Conservation (phyloP, 2,888 invertebrate genomes). For the Ennomos erosarius region DNA sequence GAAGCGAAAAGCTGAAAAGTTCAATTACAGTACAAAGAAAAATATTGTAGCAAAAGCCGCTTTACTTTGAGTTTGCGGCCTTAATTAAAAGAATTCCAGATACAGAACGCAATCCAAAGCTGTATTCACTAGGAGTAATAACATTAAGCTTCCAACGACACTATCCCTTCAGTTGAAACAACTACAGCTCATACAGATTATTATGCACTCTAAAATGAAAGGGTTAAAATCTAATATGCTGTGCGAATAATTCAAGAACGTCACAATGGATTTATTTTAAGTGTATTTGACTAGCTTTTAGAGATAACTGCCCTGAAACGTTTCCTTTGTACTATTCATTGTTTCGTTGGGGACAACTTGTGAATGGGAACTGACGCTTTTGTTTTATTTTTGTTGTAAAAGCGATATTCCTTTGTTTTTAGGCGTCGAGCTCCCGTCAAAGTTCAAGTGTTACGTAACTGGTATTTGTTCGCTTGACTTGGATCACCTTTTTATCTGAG, state of each 20-base stretch:
- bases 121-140: slow-evolving; percentile 50
- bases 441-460: slow-evolving; percentile 26
- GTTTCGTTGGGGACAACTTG: slow-evolving; percentile 59
- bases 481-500: slow-evolving; percentile 2
- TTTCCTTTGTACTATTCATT: slow-evolving; percentile 76
- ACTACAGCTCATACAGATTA: slow-evolving; percentile 22
- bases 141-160: slow-evolving; percentile 32
- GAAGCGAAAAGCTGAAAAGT: background rate
- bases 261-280: slow-evolving; percentile 65
- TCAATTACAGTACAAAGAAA: slow-evolving; percentile 21
- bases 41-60: slow-evolving; percentile 15
- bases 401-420: slow-evolving; percentile 54
- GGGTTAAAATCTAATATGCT: slow-evolving; percentile 46
- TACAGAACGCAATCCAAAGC: slow-evolving; percentile 41
- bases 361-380: slow-evolving; percentile 59
- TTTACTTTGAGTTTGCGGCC: slow-evolving; percentile 18
- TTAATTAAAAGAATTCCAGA: slow-evolving; percentile 33
- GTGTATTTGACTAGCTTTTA: slow-evolving; percentile 76
- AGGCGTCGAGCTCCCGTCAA: slow-evolving; percentile 38
- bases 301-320: slow-evolving; percentile 75
- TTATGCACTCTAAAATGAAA: slow-evolving; percentile 39
- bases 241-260: slow-evolving; percentile 36
- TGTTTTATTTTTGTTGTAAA: slow-evolving; percentile 56
- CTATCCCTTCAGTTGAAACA: slow-evolving; percentile 27
- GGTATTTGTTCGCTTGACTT: slow-evolving; percentile 20